Evolutionary conservation across 2,113 vertebrate species (phyloP), one percentile per base, ranked within the genome.

Genomic region (Acanthisitta chloris): DNA sequence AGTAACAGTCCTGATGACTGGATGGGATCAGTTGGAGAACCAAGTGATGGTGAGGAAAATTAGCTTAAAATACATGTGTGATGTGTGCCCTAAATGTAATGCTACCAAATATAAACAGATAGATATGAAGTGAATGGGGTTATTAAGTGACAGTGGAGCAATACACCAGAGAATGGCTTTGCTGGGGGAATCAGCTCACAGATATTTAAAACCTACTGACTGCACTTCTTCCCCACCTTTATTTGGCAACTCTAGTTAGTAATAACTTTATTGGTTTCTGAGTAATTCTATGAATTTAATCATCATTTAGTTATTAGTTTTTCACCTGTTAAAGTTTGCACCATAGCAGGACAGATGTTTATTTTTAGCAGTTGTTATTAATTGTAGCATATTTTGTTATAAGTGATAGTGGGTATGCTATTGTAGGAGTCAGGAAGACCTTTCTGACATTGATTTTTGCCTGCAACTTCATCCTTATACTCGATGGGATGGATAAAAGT

Each of bases 401-500:
- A 90, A 93, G 73, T 79, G 78, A 88, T 91, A 34, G 61, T 72
- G 95, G 89, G 45, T 74, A 33, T 73, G 40, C 52, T 86, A 34
- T 76, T 81, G 69, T 94, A 94, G n/a, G 82, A 97, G 94, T 81
- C 91, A 90, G 81, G 74, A 84, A 90, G 95, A 96, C 93, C 90
- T 95, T 96, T 96, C 94, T 93, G 71, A 92, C 96, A 97, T 97
- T 97, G 97, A 95, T 98, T 97, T 97, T 96, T 91, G 77, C 78
- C 91, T 96, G 96, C 88, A 96, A 90, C 96, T 94, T 95, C 92
- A 96, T 94, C 96, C 96, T 95, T 97, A 90, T 91, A 95, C 93
- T 94, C 85, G 92, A 97, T 92, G 91, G 90, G 94, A 94, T 86
- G 81, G 97, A 95, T 97, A 95, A 97, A 96, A 96, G 96, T 94